Conservation (phyloP, 2,888 invertebrate genomes). For the Bursaphelenchus okinawaensis region DNA sequence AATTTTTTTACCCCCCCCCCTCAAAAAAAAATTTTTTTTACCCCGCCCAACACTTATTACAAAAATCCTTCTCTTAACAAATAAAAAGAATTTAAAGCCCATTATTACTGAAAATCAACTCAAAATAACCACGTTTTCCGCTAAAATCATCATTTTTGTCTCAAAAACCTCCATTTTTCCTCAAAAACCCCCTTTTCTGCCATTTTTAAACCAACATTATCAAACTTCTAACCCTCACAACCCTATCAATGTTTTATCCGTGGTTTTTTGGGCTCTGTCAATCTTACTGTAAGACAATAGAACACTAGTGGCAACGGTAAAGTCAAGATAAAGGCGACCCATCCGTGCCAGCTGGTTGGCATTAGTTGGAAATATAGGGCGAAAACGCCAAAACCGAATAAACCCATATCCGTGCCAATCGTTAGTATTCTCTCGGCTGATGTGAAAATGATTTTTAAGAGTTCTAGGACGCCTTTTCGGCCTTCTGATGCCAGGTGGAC, state of each 20-base stretch:
- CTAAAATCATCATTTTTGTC: too few species aligned
- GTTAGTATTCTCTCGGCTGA: slow-evolving; percentile 28
- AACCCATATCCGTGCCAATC: slow-evolving; percentile 33
- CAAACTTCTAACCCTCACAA: too few species aligned
- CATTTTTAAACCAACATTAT: too few species aligned
- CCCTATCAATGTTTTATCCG: not conserved
- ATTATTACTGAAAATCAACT: too few species aligned
- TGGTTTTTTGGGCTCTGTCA: slow-evolving; percentile 32
- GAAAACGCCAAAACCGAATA: slow-evolving; percentile 28
- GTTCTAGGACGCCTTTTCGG: slow-evolving; percentile 28
- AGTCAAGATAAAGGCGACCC: slow-evolving; percentile 17
- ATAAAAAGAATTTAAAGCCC: too few species aligned
- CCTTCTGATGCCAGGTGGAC: slow-evolving; percentile 41
- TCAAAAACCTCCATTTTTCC: too few species aligned
- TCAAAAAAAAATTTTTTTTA: too few species aligned
- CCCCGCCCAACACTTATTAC: too few species aligned
- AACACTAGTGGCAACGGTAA: slow-evolving; percentile 41
- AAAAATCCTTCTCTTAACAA: too few species aligned
- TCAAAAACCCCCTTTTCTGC: too few species aligned
- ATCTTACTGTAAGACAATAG: slow-evolving; percentile 41
- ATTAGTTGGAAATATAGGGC: slow-evolving; percentile 11
- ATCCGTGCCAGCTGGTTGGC: not conserved
- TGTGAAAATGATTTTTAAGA: slow-evolving; percentile 29
- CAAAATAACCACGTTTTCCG: too few species aligned
- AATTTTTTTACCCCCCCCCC: too few species aligned